Evolutionary conservation across 2,113 vertebrate genomes (phyloP).

Genomic region (Dermatemys mawii): DNA sequence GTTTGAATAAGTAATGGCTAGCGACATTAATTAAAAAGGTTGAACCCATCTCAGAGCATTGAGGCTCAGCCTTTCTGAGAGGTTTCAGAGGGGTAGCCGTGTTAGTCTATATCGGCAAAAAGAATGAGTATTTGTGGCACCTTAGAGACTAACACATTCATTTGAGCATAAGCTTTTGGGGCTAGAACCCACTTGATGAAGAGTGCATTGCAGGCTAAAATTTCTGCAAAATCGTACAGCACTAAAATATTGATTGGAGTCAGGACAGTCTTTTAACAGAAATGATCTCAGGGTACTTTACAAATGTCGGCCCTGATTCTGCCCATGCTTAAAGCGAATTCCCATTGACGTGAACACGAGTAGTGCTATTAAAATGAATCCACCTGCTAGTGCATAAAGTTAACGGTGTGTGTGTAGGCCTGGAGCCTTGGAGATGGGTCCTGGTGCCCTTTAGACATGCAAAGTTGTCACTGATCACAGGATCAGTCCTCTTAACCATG

Average conservation of each 20-base stretch:
- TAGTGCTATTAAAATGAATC: neutral
- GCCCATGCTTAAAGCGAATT: neutral
- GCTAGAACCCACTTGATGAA: too few relatives aligned
- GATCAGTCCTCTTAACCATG: neutral
- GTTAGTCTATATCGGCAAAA: too few relatives aligned
- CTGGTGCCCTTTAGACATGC: too few relatives aligned
- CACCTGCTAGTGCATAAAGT: neutral
- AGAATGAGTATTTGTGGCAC: too few relatives aligned
- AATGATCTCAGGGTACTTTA: neutral
- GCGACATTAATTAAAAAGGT: neutral
- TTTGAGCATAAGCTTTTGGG: too few relatives aligned
- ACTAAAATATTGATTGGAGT: too few relatives aligned
- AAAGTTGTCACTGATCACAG: neutral
- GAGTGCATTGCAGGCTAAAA: neutral
- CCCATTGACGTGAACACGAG: neutral
- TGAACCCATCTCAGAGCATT: accelerated
- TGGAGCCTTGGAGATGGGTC: neutral
- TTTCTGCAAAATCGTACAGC: neutral
- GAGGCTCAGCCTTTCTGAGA: neutral
- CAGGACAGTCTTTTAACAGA: neutral
- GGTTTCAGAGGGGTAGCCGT: too few relatives aligned
- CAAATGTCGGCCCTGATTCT: neutral
- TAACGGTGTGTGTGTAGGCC: neutral
- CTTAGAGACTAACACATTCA: too few relatives aligned
- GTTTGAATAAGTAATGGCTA: neutral